Base-by-base conservation (phyloP, 30 jellyfish, hydroid and myxozoan genomes). In the Chironex yamaguchii region DNA sequence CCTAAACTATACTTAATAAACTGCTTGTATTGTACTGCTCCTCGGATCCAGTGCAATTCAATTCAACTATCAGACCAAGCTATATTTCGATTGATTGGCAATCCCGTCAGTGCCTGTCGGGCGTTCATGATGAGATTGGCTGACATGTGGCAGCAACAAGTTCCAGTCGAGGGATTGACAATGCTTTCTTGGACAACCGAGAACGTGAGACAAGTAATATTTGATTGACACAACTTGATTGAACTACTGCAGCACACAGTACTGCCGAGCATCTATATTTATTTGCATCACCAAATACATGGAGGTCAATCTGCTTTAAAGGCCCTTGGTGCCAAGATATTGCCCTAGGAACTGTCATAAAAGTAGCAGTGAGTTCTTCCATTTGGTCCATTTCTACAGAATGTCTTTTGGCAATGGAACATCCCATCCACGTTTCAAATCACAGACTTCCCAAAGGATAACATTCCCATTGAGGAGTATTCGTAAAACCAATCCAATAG, bases 231-330 rank as follows among this genome's bases (percentile, higher is more conserved):
- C 34, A 51, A 2, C 50, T 90, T 58, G 50, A 72, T 29, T 91
- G 97, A 20, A 29, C 66, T 9, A 49, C 95, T 21, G 86, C 95
- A 29, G 82, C 92, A 34, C 84, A 76, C 2, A 91, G 31, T 1
- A 49, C 71, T 22, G 94, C 97, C 34, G 52, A 90, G 68, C 96
- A 54, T 31, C 97, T 94, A 29, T 24, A 29, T 25, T 27, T 42
- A 48, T 96, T 81, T 36, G 96, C 97, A 63, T 82, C 97, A 6
- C 90, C 86, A 28, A 90, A 82, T 31, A 91, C 92, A 67, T 90
- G 89, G 2, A 84, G 67, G 52, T 84, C 96, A n/a, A 84, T 34
- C 22, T 51, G 25, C 20, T 78, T 29, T 22, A 91, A 36, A 12
- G 53, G 49, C 1, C 48, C 79, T 33, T 36, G 50, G 36, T 29